Percentiles rank a stretch among this genome's conserved stretches.
Conservation (phyloP, 2,113 vertebrate genomes). For the Callocephalon fimbriatum region DNA sequence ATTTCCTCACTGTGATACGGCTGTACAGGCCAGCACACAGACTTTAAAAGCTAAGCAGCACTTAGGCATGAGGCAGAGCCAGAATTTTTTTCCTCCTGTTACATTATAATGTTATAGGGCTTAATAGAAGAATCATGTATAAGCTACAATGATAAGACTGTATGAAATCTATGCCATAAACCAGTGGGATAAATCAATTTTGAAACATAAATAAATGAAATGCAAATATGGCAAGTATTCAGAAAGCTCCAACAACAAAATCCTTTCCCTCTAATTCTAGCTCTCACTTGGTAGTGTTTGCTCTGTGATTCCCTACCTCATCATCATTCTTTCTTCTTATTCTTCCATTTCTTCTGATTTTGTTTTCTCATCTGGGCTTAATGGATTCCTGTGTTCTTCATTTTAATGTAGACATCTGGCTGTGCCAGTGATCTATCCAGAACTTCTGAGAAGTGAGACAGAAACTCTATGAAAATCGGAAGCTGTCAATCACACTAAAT, state of each 20-base stretch:
- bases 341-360: not conserved
- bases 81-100: not conserved
- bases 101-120: not conserved
- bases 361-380: not conserved
- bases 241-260: not conserved
- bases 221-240: not conserved
- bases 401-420: not conserved
- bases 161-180: not conserved
- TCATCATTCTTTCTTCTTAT: not conserved
- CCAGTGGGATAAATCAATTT: not conserved
- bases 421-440: not conserved
- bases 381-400: not conserved
- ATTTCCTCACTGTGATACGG: fast-evolving
- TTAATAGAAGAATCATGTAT: not conserved
- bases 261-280: not conserved
- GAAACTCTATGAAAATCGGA: not conserved
- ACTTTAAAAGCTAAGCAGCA: not conserved
- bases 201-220: not conserved
- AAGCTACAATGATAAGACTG: not conserved
- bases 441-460: not conserved
- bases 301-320: not conserved
- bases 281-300: not conserved
- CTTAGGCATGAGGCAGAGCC: not conserved
- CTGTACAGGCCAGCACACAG: not conserved
- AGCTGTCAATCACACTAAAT: not conserved